Base-by-base conservation (phyloP, 2,113 vertebrate species). In the Zosterops pallidus region DNA sequence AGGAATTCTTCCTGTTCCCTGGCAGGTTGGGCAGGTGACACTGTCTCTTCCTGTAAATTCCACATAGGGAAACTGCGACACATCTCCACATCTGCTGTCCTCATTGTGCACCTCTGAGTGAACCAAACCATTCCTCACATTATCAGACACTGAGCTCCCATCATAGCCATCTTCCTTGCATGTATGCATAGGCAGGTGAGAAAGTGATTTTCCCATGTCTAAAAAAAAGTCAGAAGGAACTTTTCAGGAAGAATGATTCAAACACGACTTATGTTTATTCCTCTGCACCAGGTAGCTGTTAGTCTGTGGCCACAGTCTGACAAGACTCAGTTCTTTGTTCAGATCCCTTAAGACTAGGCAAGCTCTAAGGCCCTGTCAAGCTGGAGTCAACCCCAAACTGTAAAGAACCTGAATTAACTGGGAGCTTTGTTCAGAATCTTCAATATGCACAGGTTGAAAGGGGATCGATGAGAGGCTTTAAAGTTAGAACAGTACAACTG, bases 41-140 rank as follows among this genome's bases (percentile, higher is more conserved):
- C 99, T 99, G 96, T 99, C 99, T 92, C 99, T 98, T 53, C 99
- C 99, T 3, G 99, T 99, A 85, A 99, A 99, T 95, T 99, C 99
- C 96, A 99, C 99, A 5, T 99, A 99, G 0, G 99, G 99, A 95
- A 99, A 99, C 96, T 99, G 99, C 0, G 99, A 99, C 13, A 99
- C 99, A n/a, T 99, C 99, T 44, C 98, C 98, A 24, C 92, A 98
- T 95, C 99, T 98, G 37, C 75, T 97, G 8, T 99, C 99, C 69
- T 99, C 99, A 3, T 94, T 98, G 52, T 98, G 98, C 8, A 86
- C 90, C 70, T 98, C 98, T 0, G 67, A 97, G 92, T 97, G 98
- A 63, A 98, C 86, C 69, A 98, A 72, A 25, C 97, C 97, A 9
- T 96, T 98, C 67, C 96, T 96, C 94, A 98, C 84, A 1, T 91